Percentiles rank a stretch among this genome's conserved stretches.
Conservation (phyloP, 2,888 invertebrate genomes). For the Drosophila colorata region DNA sequence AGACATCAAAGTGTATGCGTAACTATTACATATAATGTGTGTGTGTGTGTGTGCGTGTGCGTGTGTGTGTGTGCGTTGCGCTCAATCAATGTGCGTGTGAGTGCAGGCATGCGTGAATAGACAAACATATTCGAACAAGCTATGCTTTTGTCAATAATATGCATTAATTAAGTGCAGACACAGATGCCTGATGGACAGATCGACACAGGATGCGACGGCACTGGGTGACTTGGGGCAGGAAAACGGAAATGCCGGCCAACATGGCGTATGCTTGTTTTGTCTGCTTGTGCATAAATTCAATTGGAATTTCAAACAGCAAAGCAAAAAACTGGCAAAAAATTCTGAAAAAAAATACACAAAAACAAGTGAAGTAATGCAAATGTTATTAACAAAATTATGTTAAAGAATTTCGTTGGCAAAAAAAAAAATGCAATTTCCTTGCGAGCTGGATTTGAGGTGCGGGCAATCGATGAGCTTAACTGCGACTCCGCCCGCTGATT, state of each 20-base stretch:
- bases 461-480: background rate
- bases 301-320: constrained; percentile 58
- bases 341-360: constrained; percentile 8
- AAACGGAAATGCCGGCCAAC: constrained; percentile 29
- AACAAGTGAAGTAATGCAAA: constrained; percentile 41
- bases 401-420: constrained; percentile 14
- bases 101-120: constrained; percentile 68
- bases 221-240: background rate
- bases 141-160: constrained; percentile 75
- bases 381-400: constrained; percentile 58
- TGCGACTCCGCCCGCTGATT: too few species aligned
- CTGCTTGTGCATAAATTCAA: constrained; percentile 61
- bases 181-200: constrained; percentile 40
- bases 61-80: constrained; percentile 22
- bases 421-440: constrained; percentile 49
- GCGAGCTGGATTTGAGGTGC: background rate
- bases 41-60: constrained; percentile 4
- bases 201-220: constrained; percentile 4
- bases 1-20: constrained; percentile 66
- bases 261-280: constrained; percentile 31
- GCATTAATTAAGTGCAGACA: constrained; percentile 77
- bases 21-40: constrained; percentile 42
- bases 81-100: too few species aligned
- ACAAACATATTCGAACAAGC: constrained; percentile 60
- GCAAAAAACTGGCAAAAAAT: background rate